Evolutionary conservation across 2,113 vertebrate genomes (phyloP), one percentile per base, ranked within the genome.

Genomic region (Platanista minor): DNA sequence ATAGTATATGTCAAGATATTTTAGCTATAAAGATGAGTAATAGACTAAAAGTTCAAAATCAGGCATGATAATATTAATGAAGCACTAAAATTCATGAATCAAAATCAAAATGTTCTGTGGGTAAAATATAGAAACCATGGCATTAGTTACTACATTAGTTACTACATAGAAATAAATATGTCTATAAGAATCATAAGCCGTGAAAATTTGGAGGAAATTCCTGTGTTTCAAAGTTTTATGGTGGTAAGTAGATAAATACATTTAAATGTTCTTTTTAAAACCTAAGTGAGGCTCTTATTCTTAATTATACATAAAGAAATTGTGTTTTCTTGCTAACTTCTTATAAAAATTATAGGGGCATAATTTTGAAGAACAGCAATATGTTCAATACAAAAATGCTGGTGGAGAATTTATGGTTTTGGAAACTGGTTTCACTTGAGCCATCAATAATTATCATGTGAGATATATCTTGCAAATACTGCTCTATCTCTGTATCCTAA

Each of bases 61-160:
- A 95, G 80, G 84, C 41, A 96, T 87, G 9, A 13, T 64, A 88
- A 87, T 96, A 97, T 87, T 81, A 97, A 98, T 39, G 0, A 84
- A 62, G 57, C 41, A 46, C 31, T 94, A 85, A 83, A 97, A 94
- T 74, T 59, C 61, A 96, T 96, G 97, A 0, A 96, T 97, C 93
- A 97, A 93, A 95, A 96, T 95, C 61, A 69, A 74, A 84, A 27
- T 90, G 8, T 36, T 46, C 20, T 90, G 6, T 96, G 6, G 1
- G 9, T 57, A 90, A 84, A 82, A 46, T 14, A 85, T 13, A 87
- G 29, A 87, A 87, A 91, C 29, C 1, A 82, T 23, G 41, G 7
- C 13, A 31, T 72, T 62, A 39, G 8, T 77, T 54, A 59, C 17
- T 36, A 7, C 29, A 11, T 74, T 62, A 41, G 6, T 90, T 81